phyloP scores from a whole-genome alignment of 2,113 vertebrate genomes.

The Donacobius atricapilla region DNA sequence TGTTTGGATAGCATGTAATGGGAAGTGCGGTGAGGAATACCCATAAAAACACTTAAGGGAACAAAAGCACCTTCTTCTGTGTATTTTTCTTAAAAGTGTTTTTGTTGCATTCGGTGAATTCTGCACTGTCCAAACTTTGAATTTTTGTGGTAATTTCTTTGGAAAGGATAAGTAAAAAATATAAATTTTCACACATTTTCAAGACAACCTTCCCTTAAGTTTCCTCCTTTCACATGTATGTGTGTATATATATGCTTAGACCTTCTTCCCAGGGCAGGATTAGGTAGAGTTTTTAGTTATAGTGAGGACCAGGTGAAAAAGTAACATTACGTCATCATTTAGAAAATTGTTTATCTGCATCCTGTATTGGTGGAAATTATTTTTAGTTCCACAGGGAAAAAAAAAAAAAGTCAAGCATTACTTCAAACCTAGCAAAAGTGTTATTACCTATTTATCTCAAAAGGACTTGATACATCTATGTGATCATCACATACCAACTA shows the following conservation, averaged over 20 bases:
- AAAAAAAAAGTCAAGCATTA: not conserved
- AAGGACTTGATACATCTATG: not conserved
- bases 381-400: not conserved
- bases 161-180: not conserved
- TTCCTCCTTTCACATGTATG: not conserved
- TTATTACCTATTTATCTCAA: not conserved
- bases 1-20: not conserved
- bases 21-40: not conserved
- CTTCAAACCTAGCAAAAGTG: not conserved
- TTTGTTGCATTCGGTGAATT: not conserved
- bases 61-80: not conserved
- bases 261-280: not conserved
- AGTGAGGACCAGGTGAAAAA: not conserved
- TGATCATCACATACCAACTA: not conserved
- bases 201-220: not conserved
- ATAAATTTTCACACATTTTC: not conserved
- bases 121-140: not conserved
- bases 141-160: not conserved
- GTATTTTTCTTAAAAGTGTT: not conserved
- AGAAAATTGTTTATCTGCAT: not conserved
- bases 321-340: not conserved
- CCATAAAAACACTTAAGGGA: not conserved
- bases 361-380: not conserved
- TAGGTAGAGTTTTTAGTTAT: not conserved
- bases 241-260: not conserved